Conservation (phyloP, 92 coral and sea anemone species). For the Phenganax marumi region DNA sequence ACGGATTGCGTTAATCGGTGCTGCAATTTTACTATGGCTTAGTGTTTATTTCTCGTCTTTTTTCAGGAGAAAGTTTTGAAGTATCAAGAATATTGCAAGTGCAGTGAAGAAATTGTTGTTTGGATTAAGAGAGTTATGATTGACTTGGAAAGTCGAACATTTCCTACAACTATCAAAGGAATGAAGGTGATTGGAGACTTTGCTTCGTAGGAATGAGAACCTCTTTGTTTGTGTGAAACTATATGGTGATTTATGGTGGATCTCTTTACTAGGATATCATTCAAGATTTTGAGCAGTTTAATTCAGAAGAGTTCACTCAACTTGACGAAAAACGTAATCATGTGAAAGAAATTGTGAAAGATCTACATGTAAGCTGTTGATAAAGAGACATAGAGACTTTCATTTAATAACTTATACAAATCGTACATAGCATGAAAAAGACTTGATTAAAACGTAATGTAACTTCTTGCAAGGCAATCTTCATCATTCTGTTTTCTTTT, state of each 20-base stretch:
- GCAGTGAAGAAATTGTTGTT: constrained; percentile 69
- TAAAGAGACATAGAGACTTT: neutral
- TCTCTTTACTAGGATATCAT: constrained; percentile 70
- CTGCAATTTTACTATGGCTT: no score
- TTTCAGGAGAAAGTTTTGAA: constrained; percentile 87
- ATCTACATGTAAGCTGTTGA: constrained; percentile 67
- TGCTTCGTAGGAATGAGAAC: neutral
- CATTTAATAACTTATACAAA: neutral
- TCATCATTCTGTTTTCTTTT: neutral
- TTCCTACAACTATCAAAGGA: constrained; percentile 85
- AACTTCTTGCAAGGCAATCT: no score
- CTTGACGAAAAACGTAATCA: constrained; percentile 78
- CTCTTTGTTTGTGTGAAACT: neutral
- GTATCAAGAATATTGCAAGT: constrained; percentile 86
- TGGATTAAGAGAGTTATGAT: constrained; percentile 64
- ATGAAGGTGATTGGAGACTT: constrained; percentile 68
- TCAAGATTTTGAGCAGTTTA: constrained; percentile 78
- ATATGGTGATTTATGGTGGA: neutral
- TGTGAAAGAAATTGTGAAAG: constrained; percentile 77
- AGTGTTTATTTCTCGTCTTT: neutral
- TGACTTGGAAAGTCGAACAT: constrained; percentile 73
- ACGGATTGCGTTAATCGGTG: no score
- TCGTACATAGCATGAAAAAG: neutral
- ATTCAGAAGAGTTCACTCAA: constrained; percentile 82
- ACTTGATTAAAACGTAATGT: no score